These are phyloP conservation scores for Falco peregrinus DNA, from an alignment of 2,797 vertebrate genomes.

Conservation along the genomic window DNA sequence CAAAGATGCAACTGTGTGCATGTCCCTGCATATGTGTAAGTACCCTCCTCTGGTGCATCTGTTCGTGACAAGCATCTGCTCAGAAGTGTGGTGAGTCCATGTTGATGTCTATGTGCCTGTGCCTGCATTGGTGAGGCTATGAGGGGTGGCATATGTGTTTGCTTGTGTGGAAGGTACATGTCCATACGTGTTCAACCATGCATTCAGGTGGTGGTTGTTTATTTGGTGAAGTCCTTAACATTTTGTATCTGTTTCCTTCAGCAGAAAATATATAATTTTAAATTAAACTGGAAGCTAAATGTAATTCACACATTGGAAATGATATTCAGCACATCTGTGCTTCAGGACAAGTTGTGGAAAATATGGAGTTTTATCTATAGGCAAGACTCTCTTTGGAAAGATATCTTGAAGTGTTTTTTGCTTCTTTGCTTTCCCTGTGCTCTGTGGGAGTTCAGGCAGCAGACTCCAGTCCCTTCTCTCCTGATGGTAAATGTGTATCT, in stretches of 20 bases:
- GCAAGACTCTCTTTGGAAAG: background rate
- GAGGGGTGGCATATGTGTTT: background rate
- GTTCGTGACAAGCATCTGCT: rapidly evolving
- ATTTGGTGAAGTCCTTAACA: background rate
- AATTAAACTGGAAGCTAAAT: background rate
- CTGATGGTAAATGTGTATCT: background rate
- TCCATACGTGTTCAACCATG: background rate
- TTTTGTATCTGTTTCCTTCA: background rate
- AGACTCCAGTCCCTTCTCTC: background rate
- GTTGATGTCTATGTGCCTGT: background rate
- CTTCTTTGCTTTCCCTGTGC: background rate
- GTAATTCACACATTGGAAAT: background rate
- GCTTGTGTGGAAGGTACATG: background rate
- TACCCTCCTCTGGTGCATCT: background rate
- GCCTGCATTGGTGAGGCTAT: background rate
- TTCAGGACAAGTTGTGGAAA: background rate
- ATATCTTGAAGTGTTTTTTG: background rate
- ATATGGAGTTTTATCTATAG: background rate
- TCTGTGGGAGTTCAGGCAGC: conserved; percentile 20
- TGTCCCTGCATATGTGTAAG: background rate
- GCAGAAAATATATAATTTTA: background rate
- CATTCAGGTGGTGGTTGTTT: background rate
- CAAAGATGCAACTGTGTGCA: background rate
- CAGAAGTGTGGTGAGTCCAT: background rate
- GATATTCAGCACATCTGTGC: background rate